A percentile compares a stretch with the other conserved stretches of the same genome.
phyloP scores from a whole-genome alignment of 1,140 invertebrate genomes.

The Mya arenaria region DNA sequence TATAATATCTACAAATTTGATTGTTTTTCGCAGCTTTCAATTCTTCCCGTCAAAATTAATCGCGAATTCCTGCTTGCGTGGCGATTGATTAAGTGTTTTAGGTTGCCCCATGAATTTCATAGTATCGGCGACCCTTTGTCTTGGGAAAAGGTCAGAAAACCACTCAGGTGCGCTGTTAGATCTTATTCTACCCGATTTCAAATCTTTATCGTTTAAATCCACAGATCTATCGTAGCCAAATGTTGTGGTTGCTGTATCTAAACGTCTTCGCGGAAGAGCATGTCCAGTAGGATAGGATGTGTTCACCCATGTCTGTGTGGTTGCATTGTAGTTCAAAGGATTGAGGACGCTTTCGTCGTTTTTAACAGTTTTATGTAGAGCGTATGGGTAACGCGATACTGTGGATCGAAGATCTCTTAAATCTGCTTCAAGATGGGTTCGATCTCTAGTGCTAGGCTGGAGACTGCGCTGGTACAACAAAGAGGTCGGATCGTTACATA shows the following conservation, averaged over 20 bases:
- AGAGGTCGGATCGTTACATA: slow-evolving; percentile 49
- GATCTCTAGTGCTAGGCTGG: slow-evolving; percentile 1
- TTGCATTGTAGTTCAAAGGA: slow-evolving; percentile 17
- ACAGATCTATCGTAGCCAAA: neutral
- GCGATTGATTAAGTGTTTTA: slow-evolving; percentile 1
- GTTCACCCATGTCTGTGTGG: slow-evolving; percentile 24
- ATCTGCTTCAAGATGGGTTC: neutral
- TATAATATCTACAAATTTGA: too few relatives aligned
- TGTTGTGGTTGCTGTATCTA: neutral
- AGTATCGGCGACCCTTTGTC: slow-evolving; percentile 36
- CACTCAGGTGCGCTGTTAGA: slow-evolving; percentile 40
- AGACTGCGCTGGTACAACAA: slow-evolving; percentile 44
- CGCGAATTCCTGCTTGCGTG: slow-evolving; percentile 34
- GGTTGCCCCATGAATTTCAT: slow-evolving; percentile 52
- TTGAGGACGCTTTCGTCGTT: slow-evolving; percentile 38
- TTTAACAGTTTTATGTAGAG: slow-evolving; percentile 18
- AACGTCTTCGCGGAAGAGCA: neutral
- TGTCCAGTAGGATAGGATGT: neutral
- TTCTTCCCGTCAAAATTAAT: slow-evolving; percentile 42
- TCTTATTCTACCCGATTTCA: neutral
- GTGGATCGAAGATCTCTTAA: neutral
- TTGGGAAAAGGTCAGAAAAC: slow-evolving; percentile 40
- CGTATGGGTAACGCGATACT: neutral
- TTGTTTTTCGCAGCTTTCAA: too few relatives aligned
- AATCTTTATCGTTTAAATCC: neutral